Conservation (phyloP, 2,113 vertebrate genomes). For the Otocyon megalotis region DNA sequence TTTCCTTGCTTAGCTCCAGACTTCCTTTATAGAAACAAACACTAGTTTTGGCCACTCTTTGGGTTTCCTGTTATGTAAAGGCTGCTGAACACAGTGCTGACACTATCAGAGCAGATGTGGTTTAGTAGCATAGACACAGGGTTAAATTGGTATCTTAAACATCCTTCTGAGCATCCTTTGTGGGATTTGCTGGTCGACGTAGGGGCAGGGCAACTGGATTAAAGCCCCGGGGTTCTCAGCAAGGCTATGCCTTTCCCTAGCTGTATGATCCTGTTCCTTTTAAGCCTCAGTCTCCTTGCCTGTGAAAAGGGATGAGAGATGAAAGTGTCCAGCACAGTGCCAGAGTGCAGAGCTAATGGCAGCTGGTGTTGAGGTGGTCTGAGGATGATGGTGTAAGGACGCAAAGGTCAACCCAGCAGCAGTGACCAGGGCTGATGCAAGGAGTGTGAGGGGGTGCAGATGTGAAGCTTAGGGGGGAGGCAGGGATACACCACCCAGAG, state of each 20-base stretch:
- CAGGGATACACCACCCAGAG: fast-evolving
- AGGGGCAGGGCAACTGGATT: not conserved
- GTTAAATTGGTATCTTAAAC: not conserved
- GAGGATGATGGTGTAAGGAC: not conserved
- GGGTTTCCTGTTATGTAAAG: not conserved
- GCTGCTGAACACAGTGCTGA: not conserved
- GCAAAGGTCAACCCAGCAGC: fast-evolving
- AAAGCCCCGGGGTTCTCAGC: not conserved
- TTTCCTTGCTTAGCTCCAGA: not conserved
- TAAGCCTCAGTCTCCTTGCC: not conserved
- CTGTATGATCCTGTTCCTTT: not conserved
- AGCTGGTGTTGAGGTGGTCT: not conserved
- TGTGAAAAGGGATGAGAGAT: not conserved
- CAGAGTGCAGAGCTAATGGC: fast-evolving
- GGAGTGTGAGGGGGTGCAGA: not conserved
- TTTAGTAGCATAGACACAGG: not conserved
- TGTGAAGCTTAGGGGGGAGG: not conserved
- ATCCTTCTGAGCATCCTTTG: not conserved
- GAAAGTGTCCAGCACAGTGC: not conserved
- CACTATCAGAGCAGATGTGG: not conserved
- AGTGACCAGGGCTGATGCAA: too few relatives aligned
- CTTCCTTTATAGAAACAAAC: not conserved
- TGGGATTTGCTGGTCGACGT: not conserved
- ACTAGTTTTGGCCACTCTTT: not conserved
- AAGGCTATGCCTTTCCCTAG: not conserved